A percentile compares a stretch with the other conserved stretches of the same genome.
phyloP scores from a whole-genome alignment of 2,797 vertebrate genomes.

The Ambastaia sidthimunki region DNA sequence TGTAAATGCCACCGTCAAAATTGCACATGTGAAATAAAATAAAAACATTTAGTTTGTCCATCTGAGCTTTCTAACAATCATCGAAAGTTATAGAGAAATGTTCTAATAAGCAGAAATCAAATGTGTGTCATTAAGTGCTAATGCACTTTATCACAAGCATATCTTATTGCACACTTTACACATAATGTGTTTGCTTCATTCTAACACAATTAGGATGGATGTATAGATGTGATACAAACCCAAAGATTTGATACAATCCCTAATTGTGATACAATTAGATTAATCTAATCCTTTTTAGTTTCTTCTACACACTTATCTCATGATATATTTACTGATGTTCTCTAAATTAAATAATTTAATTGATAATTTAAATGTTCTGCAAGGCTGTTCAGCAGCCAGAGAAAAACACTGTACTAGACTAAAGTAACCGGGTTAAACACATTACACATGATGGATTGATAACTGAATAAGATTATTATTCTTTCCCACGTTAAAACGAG shows the following conservation, averaged over 20 bases:
- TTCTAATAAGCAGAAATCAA: conserved; percentile 62
- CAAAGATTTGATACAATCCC: conserved; percentile 60
- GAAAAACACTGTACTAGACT: not conserved
- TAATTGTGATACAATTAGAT: not conserved
- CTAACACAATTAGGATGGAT: conserved; percentile 60
- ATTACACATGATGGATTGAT: not conserved
- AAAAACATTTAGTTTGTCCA: not conserved
- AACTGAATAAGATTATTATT: conserved; percentile 1
- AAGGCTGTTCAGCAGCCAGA: not conserved
- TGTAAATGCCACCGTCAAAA: too few species aligned
- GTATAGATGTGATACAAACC: conserved; percentile 62
- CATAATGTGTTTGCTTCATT: conserved; percentile 56
- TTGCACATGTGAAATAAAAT: too few species aligned
- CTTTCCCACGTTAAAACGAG: conserved; percentile 5
- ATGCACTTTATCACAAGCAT: conserved; percentile 57
- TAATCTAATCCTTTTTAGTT: not conserved
- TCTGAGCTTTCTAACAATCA: not conserved
- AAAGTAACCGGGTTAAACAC: not conserved
- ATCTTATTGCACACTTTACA: conserved; percentile 63
- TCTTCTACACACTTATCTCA: not conserved
- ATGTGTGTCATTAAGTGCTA: conserved; percentile 63
- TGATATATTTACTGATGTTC: not conserved
- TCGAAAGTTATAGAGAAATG: not conserved
- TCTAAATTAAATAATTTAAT: not conserved
- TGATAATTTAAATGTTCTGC: not conserved